Evolutionary conservation across 2,797 vertebrate genomes (phyloP).

Genomic region (Ctenopoma multispine): DNA sequence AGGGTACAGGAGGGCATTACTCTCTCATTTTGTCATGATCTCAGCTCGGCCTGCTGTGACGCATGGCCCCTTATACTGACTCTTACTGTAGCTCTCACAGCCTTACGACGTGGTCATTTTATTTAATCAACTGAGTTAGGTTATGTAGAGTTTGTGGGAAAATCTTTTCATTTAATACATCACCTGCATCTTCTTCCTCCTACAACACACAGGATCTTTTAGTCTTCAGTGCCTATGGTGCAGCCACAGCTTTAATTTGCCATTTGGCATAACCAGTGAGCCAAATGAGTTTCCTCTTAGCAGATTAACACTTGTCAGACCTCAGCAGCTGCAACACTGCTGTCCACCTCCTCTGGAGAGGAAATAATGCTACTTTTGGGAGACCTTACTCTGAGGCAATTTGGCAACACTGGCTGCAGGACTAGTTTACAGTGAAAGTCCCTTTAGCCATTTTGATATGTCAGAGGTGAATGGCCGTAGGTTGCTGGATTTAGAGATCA

Average conservation of each 20-base stretch:
- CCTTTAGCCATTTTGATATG: constrained; percentile 76
- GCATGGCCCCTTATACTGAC: constrained; percentile 54
- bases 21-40: constrained; percentile 74
- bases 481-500: constrained; percentile 73
- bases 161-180: constrained; percentile 20
- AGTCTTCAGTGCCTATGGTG: constrained; percentile 2
- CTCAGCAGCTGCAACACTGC: constrained; percentile 70
- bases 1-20: constrained; percentile 75
- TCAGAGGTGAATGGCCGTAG: constrained; percentile 81
- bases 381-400: constrained; percentile 55
- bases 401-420: constrained; percentile 51
- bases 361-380: constrained; percentile 63
- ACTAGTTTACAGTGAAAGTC: constrained; percentile 65
- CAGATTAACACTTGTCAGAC: constrained; percentile 79
- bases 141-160: constrained; percentile 18
- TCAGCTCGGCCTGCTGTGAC: constrained; percentile 68
- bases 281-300: constrained; percentile 74
- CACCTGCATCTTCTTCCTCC: constrained; percentile 32
- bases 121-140: constrained; percentile 42
- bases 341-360: constrained; percentile 64
- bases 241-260: constrained; percentile 64
- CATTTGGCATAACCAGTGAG: constrained; percentile 68
- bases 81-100: constrained; percentile 31
- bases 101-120: constrained; percentile 26
- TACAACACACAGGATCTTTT: constrained; percentile 6